phyloP scores from a whole-genome alignment of 2,113 vertebrate genomes.

The Cromileptes altivelis region DNA sequence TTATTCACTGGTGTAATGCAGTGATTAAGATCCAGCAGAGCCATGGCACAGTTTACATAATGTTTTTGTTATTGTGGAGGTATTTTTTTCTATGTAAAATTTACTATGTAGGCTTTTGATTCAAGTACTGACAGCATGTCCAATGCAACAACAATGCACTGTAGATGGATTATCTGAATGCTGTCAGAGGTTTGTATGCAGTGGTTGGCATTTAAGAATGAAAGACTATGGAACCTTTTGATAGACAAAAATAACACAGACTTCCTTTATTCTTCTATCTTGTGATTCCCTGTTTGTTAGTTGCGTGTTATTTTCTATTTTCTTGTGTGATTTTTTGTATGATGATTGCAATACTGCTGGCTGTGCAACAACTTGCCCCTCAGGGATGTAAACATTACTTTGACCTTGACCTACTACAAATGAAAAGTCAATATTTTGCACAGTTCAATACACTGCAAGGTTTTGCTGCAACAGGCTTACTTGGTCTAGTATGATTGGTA shows the following conservation, averaged over 20 bases:
- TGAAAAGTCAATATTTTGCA: no score
- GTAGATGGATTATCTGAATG: not conserved
- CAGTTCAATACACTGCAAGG: not conserved
- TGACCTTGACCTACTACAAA: no score
- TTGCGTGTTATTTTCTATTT: no score
- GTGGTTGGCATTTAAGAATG: no score
- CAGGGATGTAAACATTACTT: no score
- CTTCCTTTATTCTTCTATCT: no score
- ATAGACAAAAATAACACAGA: no score
- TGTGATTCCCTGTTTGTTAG: no score
- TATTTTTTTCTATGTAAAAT: conserved; percentile 7
- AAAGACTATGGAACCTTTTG: no score
- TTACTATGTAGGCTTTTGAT: not conserved
- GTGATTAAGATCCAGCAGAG: conserved; percentile 24
- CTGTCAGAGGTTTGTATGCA: not conserved
- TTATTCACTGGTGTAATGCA: conserved; percentile 37
- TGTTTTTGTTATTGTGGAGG: conserved; percentile 5
- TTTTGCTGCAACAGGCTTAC: not conserved
- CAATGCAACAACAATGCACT: not conserved
- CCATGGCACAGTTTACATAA: conserved; percentile 9
- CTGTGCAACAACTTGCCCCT: no score
- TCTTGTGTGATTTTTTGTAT: no score
- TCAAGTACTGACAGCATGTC: not conserved
- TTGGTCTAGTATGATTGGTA: not conserved
- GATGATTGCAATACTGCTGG: no score